phyloP scores from a whole-genome alignment of 1,140 invertebrate genomes.

The Bombus breviceps region DNA sequence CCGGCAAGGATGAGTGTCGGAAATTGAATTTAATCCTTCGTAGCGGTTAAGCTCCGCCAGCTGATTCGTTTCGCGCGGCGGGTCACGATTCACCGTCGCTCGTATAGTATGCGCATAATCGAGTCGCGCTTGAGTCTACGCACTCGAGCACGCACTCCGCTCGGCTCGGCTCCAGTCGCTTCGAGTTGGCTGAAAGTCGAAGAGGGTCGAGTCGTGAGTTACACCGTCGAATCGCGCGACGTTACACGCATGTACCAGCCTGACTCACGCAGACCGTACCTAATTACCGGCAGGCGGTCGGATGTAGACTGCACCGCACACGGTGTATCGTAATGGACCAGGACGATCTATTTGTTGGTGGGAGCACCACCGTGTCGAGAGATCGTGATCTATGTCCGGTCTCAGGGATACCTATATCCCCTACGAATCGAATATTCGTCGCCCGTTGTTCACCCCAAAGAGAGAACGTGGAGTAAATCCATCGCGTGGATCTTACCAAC shows the following conservation, averaged over 20 bases:
- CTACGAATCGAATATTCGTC: conserved; percentile 11
- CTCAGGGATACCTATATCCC: conserved; percentile 3
- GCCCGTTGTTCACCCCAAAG: neutral
- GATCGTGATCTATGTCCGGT: conserved; percentile 58
- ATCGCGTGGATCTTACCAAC: neutral
- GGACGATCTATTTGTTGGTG: conserved; percentile 63
- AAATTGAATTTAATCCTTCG: conserved; percentile 62
- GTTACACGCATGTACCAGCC: conserved; percentile 55
- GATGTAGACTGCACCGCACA: conserved; percentile 56
- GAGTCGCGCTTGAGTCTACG: neutral
- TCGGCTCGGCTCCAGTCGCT: neutral
- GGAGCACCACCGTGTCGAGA: conserved; percentile 52
- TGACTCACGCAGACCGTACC: conserved; percentile 61
- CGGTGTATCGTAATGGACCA: conserved; percentile 56
- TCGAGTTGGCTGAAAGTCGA: conserved; percentile 23
- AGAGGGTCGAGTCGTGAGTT: conserved; percentile 43
- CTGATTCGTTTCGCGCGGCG: conserved; percentile 55
- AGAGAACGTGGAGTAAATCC: neutral
- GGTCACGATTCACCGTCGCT: conserved; percentile 42
- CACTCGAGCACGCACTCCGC: conserved; percentile 29
- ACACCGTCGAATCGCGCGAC: conserved; percentile 62
- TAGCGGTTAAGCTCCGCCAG: conserved; percentile 27
- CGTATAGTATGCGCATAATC: neutral
- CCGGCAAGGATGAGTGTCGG: conserved; percentile 25
- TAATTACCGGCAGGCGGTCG: conserved; percentile 68